These are phyloP conservation scores for Avahi laniger DNA, from an alignment of 2,797 vertebrate species.

Conservation along the genomic window DNA sequence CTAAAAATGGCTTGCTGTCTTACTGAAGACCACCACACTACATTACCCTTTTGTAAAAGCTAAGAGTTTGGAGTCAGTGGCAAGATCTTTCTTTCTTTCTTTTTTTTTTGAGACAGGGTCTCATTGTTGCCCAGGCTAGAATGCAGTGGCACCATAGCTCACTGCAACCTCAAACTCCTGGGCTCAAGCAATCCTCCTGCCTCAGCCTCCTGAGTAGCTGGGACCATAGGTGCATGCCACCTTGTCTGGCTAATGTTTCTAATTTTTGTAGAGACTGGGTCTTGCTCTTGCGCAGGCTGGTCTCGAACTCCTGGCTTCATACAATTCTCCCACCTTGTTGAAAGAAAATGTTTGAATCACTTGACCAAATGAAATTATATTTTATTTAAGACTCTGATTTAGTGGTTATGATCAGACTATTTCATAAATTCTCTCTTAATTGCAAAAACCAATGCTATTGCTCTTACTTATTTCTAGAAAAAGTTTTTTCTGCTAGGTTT, in stretches of 20 bases:
- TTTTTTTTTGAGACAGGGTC: not conserved
- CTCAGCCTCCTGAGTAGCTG: not conserved
- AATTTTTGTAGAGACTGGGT: not conserved
- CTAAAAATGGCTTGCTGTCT: not conserved
- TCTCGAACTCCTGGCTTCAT: not conserved
- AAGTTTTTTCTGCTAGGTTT: not conserved
- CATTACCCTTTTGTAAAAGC: not conserved
- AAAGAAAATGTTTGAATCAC: not conserved
- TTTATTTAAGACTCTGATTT: not conserved
- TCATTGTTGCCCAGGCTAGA: not conserved
- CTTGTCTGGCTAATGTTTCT: not conserved
- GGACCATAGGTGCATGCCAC: not conserved
- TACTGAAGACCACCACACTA: not conserved
- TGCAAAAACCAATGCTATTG: not conserved
- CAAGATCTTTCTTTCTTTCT: not conserved
- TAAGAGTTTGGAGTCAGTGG: not conserved
- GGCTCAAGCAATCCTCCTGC: not conserved
- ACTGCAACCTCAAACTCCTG: not conserved
- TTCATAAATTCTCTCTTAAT: not conserved
- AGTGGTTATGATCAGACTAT: not conserved
- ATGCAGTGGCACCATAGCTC: not conserved
- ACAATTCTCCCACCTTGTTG: not conserved
- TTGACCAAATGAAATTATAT: not conserved
- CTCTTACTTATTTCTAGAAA: constrained; percentile 10
- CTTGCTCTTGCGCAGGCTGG: not conserved